Percentiles rank a stretch among this genome's conserved stretches.
These are phyloP conservation scores for Cataglyphis albicans DNA, from an alignment of 2,888 invertebrate genomes.

Conservation along the genomic window DNA sequence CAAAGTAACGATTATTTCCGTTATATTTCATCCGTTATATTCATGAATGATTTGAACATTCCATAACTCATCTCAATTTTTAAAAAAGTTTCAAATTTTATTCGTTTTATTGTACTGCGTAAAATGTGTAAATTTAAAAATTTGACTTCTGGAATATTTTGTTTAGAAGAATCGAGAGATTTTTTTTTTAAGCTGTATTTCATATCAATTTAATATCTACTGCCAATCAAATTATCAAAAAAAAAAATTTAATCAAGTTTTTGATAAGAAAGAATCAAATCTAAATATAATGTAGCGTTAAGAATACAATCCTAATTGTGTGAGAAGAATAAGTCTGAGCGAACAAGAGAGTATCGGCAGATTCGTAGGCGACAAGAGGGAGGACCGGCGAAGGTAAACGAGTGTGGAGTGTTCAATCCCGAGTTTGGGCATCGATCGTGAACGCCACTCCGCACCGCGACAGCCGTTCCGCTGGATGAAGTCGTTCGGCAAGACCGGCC, in stretches of 20 bases:
- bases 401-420: slow-evolving; percentile 42
- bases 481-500: slow-evolving; percentile 72
- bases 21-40: neutral
- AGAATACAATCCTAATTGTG: neutral
- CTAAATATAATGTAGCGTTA: neutral
- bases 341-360: neutral
- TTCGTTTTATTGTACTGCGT: neutral
- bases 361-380: slow-evolving; percentile 15
- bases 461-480: slow-evolving; percentile 75
- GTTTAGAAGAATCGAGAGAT: neutral
- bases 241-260: neutral
- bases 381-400: slow-evolving; percentile 39
- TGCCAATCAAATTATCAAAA: neutral
- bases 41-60: neutral
- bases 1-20: neutral
- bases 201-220: neutral
- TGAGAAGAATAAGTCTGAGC: neutral
- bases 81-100: neutral
- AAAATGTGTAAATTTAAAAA: neutral
- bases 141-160: neutral
- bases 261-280: neutral
- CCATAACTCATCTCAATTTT: neutral
- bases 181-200: neutral
- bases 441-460: slow-evolving; percentile 48
- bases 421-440: slow-evolving; percentile 60